Percentiles rank a stretch among this genome's conserved stretches.
Conservation (phyloP, 2,888 invertebrate genomes). For the Aromia moschata region DNA sequence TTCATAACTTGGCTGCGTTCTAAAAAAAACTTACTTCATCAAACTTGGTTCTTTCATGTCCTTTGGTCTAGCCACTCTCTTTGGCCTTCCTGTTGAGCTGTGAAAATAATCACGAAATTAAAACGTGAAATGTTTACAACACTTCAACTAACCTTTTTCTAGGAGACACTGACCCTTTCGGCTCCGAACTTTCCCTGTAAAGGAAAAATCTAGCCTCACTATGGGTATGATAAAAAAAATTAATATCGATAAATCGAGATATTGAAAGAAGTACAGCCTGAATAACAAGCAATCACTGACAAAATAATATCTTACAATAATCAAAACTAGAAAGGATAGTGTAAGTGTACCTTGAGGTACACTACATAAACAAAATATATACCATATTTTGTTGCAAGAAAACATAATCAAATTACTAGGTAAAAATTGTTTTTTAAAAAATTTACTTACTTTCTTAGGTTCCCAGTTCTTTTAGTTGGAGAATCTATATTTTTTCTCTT, state of each 20-base stretch:
- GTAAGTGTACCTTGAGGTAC: too few species aligned
- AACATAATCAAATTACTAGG: background rate
- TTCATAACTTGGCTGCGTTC: too few species aligned
- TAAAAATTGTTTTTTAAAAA: background rate
- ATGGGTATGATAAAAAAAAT: too few species aligned
- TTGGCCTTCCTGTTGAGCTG: slow-evolving; percentile 21
- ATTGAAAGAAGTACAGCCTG: too few species aligned
- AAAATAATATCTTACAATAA: too few species aligned
- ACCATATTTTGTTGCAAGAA: too few species aligned
- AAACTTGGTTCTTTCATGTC: slow-evolving; percentile 30
- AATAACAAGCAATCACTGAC: too few species aligned
- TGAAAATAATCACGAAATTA: too few species aligned
- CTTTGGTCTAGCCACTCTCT: slow-evolving; percentile 27
- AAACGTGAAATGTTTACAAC: too few species aligned
- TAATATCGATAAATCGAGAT: too few species aligned
- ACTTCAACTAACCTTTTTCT: background rate
- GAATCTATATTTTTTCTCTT: background rate
- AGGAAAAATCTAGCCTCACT: too few species aligned
- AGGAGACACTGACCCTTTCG: background rate
- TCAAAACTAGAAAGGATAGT: too few species aligned
- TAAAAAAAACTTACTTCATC: slow-evolving; percentile 32
- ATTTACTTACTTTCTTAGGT: background rate
- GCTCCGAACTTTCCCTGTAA: background rate
- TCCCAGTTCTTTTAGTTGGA: background rate
- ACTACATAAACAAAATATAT: background rate